Base-by-base conservation (phyloP, 2,797 vertebrate species). In the Enteromius unitaeniatus region DNA sequence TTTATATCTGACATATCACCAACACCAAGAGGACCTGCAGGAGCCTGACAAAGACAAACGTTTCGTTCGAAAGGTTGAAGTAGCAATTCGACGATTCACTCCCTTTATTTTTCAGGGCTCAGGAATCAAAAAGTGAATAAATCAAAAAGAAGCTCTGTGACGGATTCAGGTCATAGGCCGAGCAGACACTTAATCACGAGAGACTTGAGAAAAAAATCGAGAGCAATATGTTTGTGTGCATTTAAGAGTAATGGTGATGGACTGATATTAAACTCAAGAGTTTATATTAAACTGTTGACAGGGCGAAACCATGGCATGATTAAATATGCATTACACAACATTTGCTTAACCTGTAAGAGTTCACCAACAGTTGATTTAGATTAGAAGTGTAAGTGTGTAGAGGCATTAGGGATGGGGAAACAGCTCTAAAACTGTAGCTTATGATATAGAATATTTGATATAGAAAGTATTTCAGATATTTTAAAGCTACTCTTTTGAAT, bases 151-250 rank as follows among this genome's bases (percentile, higher is more conserved):
- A 82, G 86, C 84, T 86, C 78, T 72, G 82, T 51, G 86, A 87
- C 86, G 87, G 88, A 92, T 92, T 84, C 91, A 90, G 88, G 90
- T 83, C 89, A 86, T 45, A 45, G 82, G 84, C 23, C 23, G 34
- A 83, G 79, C 23, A 85, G 85, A 84, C 53, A 79, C 86, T 91
- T 90, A 80, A 93, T 93, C 91, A 91, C 91, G 88, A 84, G 78
- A 72, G 60, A 64, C 60, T 31, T 31, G 60, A 31, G 80, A 82
- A 67, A 82, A 67, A 76, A n/a, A 53, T 14, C 7, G 23, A 49
- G 34, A 80, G 80, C 84, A 79, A 89, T 87, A 74, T 81, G 19
- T 73, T 58, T 72, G 77, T 88, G 89, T 73, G 55, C 83, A 89
- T 89, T 89, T 89, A 89, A 31, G 37, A 37, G 7, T 87, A 87